phyloP scores from a whole-genome alignment of 2,797 vertebrate species.

The Caiman crocodilus region DNA sequence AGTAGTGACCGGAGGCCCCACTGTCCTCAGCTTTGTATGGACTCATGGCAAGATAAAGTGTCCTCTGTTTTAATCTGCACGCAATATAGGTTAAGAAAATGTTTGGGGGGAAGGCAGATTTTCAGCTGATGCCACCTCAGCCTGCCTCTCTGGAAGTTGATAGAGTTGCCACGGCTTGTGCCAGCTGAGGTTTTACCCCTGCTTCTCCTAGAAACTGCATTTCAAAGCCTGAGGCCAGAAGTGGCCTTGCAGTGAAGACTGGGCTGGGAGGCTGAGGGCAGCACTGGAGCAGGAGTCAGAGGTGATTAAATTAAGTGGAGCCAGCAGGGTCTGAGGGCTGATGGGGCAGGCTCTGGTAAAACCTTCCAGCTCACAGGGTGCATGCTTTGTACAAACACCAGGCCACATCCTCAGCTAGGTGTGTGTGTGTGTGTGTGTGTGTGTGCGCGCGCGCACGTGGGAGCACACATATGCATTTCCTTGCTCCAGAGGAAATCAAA shows the following conservation, averaged over 20 bases:
- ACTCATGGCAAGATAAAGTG: not conserved
- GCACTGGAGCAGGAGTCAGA: not conserved
- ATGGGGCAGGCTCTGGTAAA: not conserved
- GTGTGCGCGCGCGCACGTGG: not conserved
- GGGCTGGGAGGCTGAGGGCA: not conserved
- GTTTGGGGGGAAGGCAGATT: not conserved
- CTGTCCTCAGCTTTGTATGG: not conserved
- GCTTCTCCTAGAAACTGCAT: not conserved
- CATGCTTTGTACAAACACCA: rapidly evolving
- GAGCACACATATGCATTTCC: not conserved
- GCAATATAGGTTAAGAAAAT: not conserved
- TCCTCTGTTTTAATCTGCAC: not conserved
- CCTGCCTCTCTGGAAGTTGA: not conserved
- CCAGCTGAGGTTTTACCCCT: not conserved
- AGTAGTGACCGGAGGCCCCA: not conserved
- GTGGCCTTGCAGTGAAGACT: not conserved
- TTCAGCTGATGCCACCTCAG: not conserved
- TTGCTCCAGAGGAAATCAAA: not conserved
- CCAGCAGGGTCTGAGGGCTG: not conserved
- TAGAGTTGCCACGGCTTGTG: not conserved
- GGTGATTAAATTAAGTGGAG: not conserved
- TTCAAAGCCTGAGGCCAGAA: not conserved
- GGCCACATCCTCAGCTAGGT: not conserved
- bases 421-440: rapidly evolving
- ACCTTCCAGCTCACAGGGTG: rapidly evolving